Percentiles rank a stretch among this genome's conserved stretches.
These are phyloP conservation scores for Alligator mississippiensis DNA, from an alignment of 2,113 vertebrate genomes.

Conservation along the genomic window DNA sequence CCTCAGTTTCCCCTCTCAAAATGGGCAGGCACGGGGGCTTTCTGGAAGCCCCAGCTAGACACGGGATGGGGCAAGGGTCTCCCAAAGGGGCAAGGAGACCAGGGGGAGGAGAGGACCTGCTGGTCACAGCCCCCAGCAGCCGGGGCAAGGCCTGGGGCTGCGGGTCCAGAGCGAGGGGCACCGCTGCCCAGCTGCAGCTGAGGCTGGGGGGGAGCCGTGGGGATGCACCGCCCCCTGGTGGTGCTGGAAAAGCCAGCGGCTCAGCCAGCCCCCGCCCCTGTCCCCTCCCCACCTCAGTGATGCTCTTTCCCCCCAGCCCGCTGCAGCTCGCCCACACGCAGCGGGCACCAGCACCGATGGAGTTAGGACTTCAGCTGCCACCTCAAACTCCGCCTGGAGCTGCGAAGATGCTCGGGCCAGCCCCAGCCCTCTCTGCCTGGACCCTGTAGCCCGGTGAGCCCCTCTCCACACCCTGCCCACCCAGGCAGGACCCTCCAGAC, in stretches of 20 bases:
- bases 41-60: too few species aligned
- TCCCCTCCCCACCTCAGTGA: not conserved
- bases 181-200: too few species aligned
- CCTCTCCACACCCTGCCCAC: not conserved
- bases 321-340: not conserved
- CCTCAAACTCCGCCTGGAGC: not conserved
- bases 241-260: too few species aligned
- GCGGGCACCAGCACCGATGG: not conserved
- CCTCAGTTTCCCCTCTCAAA: too few species aligned
- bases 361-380: not conserved
- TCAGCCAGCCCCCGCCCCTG: too few species aligned
- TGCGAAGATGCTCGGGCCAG: not conserved
- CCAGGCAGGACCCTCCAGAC: too few species aligned
- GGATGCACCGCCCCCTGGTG: not conserved
- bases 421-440: not conserved
- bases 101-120: too few species aligned
- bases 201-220: not conserved
- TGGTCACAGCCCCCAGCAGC: too few species aligned
- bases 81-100: too few species aligned
- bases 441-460: not conserved
- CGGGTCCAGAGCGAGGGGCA: not conserved
- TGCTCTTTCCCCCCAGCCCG: not conserved
- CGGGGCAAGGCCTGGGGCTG: not conserved
- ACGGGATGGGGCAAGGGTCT: too few species aligned
- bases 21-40: too few species aligned